Evolutionary conservation across 1,140 invertebrate genomes (phyloP), one percentile per base, ranked within the genome.

Genomic region (Ceratoteleas bidentatus): DNA sequence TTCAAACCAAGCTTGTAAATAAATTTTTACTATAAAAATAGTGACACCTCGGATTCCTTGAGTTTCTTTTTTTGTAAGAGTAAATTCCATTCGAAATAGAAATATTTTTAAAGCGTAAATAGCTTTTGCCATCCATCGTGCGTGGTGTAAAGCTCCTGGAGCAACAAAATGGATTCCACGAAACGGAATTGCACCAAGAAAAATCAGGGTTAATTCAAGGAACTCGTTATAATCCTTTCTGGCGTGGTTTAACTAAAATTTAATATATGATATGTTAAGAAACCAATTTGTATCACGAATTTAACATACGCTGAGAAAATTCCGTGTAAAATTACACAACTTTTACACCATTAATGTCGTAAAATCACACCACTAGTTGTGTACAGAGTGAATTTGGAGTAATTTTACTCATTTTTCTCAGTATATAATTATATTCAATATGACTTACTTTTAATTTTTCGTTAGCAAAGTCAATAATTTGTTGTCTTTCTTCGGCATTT

Each of bases 181-280:
- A 43, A 24, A 43, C 11, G 56, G 38, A 43, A 9, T 15, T 3
- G 2, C 15, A 3, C 38, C 38, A 43, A 58, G 36, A 43, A 58
- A 58, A 8, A 11, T 43, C 24, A 58, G 0, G 1, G 38, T 11
- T n/a, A 58, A 43, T 3, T 58, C 5, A 16, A 58, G 8, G 24
- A 58, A 58, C 24, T 58, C 56, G 6, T 58, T 58, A 16, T 58
- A 58, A 16, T 58, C 56, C 9, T 58, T 5, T 43, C 56, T 4
- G 15, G 56, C 3, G 3, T 57, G 56, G 0, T 16, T 9, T 3
- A 58, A 43, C 56, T 38, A 57, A 38, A n/a, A 47, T 11, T 47
- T 47, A 11, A 13, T 47, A 7, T 8, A 47, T 13, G 4, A 8
- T 15, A 13, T 15, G 9, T 6, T 50, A 6, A 16, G 6, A 50